phyloP scores from a whole-genome alignment of 2,888 invertebrate genomes.

The Mystacides longicornis region DNA sequence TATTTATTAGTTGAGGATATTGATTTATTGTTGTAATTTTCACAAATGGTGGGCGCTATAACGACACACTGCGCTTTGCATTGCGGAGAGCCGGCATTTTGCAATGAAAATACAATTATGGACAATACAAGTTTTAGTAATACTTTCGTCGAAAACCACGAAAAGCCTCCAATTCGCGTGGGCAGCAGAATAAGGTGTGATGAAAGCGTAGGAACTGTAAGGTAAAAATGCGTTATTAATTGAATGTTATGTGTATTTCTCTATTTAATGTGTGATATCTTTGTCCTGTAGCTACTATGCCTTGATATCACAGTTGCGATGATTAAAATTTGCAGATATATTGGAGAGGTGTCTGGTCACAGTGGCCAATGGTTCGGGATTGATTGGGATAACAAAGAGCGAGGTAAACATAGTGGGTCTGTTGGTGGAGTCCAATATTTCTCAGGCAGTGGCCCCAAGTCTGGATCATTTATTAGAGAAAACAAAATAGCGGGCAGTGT shows the following conservation, averaged over 20 bases:
- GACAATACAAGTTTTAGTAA: not conserved
- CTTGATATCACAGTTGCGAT: no score
- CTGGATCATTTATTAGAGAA: slow-evolving; percentile 84
- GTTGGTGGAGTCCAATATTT: slow-evolving; percentile 80
- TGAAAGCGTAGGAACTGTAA: slow-evolving; percentile 23
- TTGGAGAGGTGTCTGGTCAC: slow-evolving; percentile 66
- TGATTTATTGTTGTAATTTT: not conserved
- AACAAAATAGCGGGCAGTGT: slow-evolving; percentile 69
- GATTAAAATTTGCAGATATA: slow-evolving; percentile 53
- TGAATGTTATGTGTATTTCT: not conserved
- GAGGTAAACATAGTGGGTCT: slow-evolving; percentile 91
- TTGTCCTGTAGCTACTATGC: not conserved
- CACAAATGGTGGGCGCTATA: slow-evolving; percentile 16
- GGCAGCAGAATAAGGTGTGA: slow-evolving; percentile 18
- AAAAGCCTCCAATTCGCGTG: slow-evolving; percentile 11
- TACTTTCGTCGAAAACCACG: not conserved
- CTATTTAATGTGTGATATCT: slow-evolving; percentile 5
- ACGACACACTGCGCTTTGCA: slow-evolving; percentile 4
- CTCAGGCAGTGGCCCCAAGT: slow-evolving; percentile 62
- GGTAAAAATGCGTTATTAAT: not conserved
- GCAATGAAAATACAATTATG: not conserved
- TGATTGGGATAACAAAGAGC: slow-evolving; percentile 87
- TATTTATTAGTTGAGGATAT: not conserved
- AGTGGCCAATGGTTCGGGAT: slow-evolving; percentile 82
- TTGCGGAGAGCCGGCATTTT: not conserved